Evolutionary conservation across 2,888 invertebrate genomes (phyloP).

Genomic region (Cosmopolites sordidus): DNA sequence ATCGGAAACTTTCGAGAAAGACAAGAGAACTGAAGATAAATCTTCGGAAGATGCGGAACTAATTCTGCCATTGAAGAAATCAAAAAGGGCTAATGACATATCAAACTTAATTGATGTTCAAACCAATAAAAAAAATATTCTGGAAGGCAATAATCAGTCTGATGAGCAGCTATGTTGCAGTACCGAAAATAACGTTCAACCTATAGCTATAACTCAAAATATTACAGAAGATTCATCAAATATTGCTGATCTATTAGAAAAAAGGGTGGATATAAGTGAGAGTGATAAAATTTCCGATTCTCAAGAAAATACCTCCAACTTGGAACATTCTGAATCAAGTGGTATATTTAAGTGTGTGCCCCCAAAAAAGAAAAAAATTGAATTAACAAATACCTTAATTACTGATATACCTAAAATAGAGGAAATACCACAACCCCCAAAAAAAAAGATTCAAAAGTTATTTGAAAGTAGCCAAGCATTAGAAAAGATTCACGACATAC

Average conservation of each 20-base stretch:
- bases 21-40: neutral
- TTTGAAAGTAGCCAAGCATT: conserved; percentile 22
- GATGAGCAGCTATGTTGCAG: no score
- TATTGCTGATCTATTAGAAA: no score
- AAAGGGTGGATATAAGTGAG: no score
- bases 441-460: conserved; percentile 26
- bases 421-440: conserved; percentile 18
- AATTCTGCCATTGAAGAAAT: conserved; percentile 25
- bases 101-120: conserved; percentile 1
- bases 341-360: conserved; percentile 17
- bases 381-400: neutral
- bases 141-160: neutral
- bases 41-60: conserved; percentile 6
- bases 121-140: neutral
- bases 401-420: conserved; percentile 1
- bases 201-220: no score
- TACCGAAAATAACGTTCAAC: no score
- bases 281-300: neutral
- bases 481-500: conserved; percentile 14
- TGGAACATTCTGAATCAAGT: conserved; percentile 1
- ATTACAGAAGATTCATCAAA: neutral
- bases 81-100: conserved; percentile 16
- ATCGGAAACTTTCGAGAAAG: conserved; percentile 2
- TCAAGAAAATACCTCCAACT: neutral
- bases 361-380: conserved; percentile 27